Evolutionary conservation across 2,888 invertebrate genomes (phyloP).

Genomic region (Cabera pusaria): DNA sequence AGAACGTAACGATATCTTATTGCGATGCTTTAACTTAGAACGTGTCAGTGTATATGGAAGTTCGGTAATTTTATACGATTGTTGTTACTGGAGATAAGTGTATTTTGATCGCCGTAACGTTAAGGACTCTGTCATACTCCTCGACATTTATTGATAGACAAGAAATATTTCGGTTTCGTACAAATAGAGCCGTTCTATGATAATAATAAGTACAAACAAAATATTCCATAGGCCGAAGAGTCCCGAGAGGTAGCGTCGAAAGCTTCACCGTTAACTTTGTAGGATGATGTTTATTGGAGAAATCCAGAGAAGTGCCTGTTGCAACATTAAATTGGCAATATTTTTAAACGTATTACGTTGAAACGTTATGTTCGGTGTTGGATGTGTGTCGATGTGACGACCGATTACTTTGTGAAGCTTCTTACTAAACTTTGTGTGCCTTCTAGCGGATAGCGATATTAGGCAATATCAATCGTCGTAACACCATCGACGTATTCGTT

Average conservation of each 20-base stretch:
- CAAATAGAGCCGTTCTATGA: conserved; percentile 51
- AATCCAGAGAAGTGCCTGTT: conserved; percentile 83
- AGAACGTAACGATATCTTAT: conserved; percentile 81
- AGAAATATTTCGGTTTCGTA: conserved; percentile 59
- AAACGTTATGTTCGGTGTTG: conserved; percentile 67
- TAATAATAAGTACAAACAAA: conserved; percentile 70
- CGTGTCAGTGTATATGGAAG: conserved; percentile 74
- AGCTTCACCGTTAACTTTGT: conserved; percentile 74
- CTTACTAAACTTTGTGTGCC: conserved; percentile 83
- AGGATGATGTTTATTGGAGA: conserved; percentile 81
- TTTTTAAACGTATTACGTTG: conserved; percentile 76
- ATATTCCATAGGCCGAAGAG: conserved; percentile 59
- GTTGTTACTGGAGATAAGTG: conserved; percentile 62
- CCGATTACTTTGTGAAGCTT: conserved; percentile 73
- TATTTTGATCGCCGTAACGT: conserved; percentile 64
- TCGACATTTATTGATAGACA: conserved; percentile 57
- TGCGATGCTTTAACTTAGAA: conserved; percentile 82
- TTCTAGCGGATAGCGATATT: conserved; percentile 81
- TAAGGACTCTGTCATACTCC: conserved; percentile 59
- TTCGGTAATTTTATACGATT: conserved; percentile 73
- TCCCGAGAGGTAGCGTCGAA: conserved; percentile 72
- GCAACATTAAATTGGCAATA: conserved; percentile 82
- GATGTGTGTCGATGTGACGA: conserved; percentile 43
- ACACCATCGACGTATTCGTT: conserved; percentile 62
- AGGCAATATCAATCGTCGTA: conserved; percentile 75